Evolutionary conservation across 2,113 vertebrate genomes (phyloP).

Genomic region (Rattus norvegicus): DNA sequence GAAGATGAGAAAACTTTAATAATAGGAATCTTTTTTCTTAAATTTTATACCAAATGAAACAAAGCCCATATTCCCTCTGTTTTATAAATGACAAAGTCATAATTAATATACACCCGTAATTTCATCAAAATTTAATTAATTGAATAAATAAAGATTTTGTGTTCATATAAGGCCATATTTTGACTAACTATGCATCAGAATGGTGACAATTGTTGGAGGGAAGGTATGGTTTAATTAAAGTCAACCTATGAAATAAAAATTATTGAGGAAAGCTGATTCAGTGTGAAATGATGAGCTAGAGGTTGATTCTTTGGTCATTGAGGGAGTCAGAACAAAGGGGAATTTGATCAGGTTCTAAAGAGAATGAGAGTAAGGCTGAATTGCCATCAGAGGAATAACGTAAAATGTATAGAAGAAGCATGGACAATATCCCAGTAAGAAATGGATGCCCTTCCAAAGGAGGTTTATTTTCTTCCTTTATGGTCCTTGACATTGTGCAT

Average conservation of each 20-base stretch:
- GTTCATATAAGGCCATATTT: not conserved
- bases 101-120: not conserved
- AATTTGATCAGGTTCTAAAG: too few species aligned
- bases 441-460: too few species aligned
- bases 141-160: not conserved
- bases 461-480: not conserved
- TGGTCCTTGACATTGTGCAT: not conserved
- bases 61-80: not conserved
- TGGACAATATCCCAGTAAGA: not conserved
- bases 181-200: not conserved
- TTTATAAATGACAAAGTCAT: not conserved
- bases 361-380: not conserved
- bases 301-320: not conserved
- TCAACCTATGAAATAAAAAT: not conserved
- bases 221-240: not conserved
- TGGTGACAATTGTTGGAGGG: fast-evolving
- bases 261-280: not conserved
- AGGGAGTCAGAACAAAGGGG: not conserved
- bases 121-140: not conserved
- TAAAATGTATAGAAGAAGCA: not conserved
- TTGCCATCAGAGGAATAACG: not conserved
- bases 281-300: not conserved
- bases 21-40: not conserved
- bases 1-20: not conserved
- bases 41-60: fast-evolving